Conservation (phyloP, 2,888 invertebrate genomes). For the Drosophila ustulata region DNA sequence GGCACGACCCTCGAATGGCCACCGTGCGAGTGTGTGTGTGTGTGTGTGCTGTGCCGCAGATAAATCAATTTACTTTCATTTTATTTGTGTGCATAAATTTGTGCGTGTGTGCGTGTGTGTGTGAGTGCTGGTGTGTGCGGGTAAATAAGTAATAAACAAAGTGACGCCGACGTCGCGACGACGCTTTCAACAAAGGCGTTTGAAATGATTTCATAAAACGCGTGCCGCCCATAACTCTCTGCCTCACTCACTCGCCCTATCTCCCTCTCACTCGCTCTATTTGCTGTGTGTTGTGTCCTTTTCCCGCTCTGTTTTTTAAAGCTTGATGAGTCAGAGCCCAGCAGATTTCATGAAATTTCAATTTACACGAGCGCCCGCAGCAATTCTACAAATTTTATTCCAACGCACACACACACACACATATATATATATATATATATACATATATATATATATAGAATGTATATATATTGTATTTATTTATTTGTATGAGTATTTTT, state of each 20-base stretch:
- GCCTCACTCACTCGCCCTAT: neutral
- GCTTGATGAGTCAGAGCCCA: conserved; percentile 20
- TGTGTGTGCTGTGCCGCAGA: conserved; percentile 54
- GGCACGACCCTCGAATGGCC: conserved; percentile 53
- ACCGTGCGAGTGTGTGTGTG: conserved; percentile 24
- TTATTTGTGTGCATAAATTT: conserved; percentile 79
- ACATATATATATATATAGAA: conserved; percentile 12
- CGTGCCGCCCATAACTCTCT: conserved; percentile 47
- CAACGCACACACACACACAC: conserved; percentile 6
- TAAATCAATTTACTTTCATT: conserved; percentile 81
- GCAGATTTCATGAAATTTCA: conserved; percentile 52
- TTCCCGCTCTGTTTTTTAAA: conserved; percentile 9
- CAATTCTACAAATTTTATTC: conserved; percentile 14
- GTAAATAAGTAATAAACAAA: conserved; percentile 61
- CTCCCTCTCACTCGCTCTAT: neutral
- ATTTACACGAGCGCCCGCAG: conserved; percentile 52
- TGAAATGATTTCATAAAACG: conserved; percentile 69
- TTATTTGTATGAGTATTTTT: conserved; percentile 6
- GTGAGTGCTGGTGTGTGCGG: conserved; percentile 27
- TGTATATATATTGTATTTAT: conserved; percentile 5
- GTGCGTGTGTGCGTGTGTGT: conserved; percentile 21
- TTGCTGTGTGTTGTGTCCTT: neutral
- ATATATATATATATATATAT: conserved; percentile 12
- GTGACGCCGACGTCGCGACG: conserved; percentile 45
- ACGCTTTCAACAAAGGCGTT: conserved; percentile 53